Evolutionary conservation across 1,140 invertebrate species (phyloP).

Genomic region (Idris sp.): DNA sequence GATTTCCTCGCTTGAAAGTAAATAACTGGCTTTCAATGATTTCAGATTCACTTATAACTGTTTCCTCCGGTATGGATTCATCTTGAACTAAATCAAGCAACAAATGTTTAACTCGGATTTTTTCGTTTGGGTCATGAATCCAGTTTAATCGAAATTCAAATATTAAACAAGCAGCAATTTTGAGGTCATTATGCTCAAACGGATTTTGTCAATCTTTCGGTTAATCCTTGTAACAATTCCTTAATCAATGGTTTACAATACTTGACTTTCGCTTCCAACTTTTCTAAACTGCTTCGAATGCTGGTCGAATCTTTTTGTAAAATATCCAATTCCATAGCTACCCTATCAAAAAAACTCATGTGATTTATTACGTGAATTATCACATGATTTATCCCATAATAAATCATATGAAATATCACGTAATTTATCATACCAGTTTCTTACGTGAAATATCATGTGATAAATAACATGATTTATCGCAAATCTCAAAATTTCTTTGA

Average conservation of each 20-base stretch:
- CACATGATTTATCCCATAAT: no score
- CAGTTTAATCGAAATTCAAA: background rate
- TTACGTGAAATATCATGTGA: no score
- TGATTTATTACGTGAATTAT: no score
- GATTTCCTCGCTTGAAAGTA: no score
- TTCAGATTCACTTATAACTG: background rate
- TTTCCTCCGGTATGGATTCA: background rate
- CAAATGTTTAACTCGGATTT: background rate
- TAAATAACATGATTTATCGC: no score
- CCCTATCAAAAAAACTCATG: no score
- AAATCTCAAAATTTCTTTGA: no score
- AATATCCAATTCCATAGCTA: no score
- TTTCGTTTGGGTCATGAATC: background rate
- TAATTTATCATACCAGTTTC: no score
- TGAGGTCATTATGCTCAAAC: background rate
- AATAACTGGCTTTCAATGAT: no score
- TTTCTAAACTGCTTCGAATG: background rate
- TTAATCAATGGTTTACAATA: background rate
- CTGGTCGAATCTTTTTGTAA: conserved; percentile 2
- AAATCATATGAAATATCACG: no score
- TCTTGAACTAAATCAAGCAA: background rate
- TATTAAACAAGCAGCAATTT: background rate
- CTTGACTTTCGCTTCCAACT: background rate
- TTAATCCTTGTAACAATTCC: background rate
- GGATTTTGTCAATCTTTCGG: background rate